These are phyloP conservation scores for Dicentrarchus labrax DNA, from an alignment of 2,113 vertebrate genomes.

Conservation along the genomic window DNA sequence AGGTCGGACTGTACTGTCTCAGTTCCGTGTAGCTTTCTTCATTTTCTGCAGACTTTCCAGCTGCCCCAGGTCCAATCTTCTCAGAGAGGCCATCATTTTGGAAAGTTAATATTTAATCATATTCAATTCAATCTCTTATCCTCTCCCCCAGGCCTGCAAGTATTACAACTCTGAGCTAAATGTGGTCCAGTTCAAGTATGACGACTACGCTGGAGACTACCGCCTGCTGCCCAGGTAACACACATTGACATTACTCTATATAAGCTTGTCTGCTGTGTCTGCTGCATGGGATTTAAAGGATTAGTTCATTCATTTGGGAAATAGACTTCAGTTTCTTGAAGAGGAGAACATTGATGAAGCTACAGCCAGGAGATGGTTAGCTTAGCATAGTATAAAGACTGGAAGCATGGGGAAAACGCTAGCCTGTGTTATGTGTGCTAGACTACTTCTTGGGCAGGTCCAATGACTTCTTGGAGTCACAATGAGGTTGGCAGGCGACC, in stretches of 20 bases:
- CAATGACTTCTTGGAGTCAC: too few relatives aligned
- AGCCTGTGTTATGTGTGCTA: too few relatives aligned
- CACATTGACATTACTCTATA: neutral
- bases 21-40: constrained; percentile 4
- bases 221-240: constrained; percentile 93
- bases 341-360: neutral
- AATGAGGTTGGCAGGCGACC: too few relatives aligned
- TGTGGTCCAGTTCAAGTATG: constrained; percentile 94
- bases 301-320: neutral
- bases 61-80: constrained; percentile 28
- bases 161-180: constrained; percentile 96
- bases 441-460: too few relatives aligned
- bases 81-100: constrained; percentile 19
- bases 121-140: constrained; percentile 25
- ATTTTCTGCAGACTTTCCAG: constrained; percentile 27
- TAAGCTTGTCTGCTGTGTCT: neutral
- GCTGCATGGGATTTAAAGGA: neutral
- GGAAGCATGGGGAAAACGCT: too few relatives aligned
- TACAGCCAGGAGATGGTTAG: neutral
- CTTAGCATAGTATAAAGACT: neutral
- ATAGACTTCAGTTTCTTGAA: neutral
- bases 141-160: constrained; percentile 90
- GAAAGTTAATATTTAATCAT: constrained; percentile 54
- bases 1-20: constrained; percentile 8
- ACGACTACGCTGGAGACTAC: constrained; percentile 94